Percentiles rank a stretch among this genome's conserved stretches.
phyloP scores from a whole-genome alignment of 2,113 vertebrate species.

The Amphiprion percula region DNA sequence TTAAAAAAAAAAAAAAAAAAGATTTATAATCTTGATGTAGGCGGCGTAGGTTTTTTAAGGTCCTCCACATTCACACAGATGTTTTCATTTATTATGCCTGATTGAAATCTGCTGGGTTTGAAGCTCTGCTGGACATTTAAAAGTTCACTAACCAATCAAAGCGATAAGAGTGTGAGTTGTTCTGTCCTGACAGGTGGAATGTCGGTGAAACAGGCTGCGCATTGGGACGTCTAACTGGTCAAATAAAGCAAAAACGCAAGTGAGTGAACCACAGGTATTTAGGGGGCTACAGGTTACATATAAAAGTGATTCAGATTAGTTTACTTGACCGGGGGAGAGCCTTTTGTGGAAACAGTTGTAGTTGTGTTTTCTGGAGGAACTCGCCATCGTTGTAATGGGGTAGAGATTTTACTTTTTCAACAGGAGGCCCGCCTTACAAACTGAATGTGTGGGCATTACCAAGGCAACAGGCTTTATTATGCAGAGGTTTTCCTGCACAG shows the following conservation, averaged over 20 bases:
- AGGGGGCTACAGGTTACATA: not conserved
- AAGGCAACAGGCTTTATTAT: too few species aligned
- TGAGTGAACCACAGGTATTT: not conserved
- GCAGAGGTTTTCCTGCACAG: too few species aligned
- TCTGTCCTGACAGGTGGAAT: not conserved
- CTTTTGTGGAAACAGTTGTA: too few species aligned
- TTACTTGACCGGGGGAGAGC: too few species aligned
- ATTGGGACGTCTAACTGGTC: not conserved
- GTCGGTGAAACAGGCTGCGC: not conserved
- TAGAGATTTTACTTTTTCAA: too few species aligned
- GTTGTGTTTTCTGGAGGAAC: too few species aligned
- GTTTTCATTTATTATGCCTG: not conserved
- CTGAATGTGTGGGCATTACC: too few species aligned
- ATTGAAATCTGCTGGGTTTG: not conserved
- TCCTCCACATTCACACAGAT: not conserved
- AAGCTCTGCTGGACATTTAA: not conserved
- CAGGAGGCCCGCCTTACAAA: too few species aligned
- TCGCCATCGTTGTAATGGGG: too few species aligned
- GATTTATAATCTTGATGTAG: too few species aligned
- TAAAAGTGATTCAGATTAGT: not conserved
- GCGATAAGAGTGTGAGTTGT: not conserved
- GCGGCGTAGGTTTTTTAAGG: not conserved
- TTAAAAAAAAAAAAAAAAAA: not conserved
- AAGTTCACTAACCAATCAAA: not conserved
- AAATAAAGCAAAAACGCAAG: not conserved